These are phyloP conservation scores for Cottus gobio DNA, from an alignment of 2,113 vertebrate genomes.

Conservation along the genomic window DNA sequence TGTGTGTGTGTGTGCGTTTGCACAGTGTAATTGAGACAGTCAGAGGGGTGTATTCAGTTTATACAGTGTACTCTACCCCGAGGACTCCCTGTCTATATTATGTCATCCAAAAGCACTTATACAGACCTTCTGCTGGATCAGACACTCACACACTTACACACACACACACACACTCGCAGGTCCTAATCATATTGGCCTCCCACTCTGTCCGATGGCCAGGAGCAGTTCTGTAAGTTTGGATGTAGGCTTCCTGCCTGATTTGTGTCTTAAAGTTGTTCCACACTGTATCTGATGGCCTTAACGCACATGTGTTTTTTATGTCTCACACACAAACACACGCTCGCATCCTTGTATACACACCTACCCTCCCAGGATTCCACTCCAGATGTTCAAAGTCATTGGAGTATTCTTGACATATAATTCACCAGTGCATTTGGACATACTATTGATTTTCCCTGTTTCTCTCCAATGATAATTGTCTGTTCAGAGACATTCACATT, in stretches of 20 bases:
- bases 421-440: conserved; percentile 2
- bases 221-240: conserved; percentile 59
- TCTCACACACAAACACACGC: conserved; percentile 24
- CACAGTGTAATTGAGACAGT: conserved; percentile 68
- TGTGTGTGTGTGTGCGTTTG: conserved; percentile 17
- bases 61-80: conserved; percentile 66
- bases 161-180: conserved; percentile 29
- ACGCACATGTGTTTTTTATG: conserved; percentile 54
- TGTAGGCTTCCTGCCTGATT: conserved; percentile 54
- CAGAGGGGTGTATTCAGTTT: conserved; percentile 72
- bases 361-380: conserved; percentile 15
- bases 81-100: conserved; percentile 74
- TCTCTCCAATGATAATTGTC: not conserved
- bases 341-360: conserved; percentile 29
- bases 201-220: conserved; percentile 58
- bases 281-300: conserved; percentile 54
- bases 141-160: conserved; percentile 26
- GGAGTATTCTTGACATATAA: conserved; percentile 3
- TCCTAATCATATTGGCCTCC: conserved; percentile 51
- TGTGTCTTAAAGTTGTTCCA: conserved; percentile 55
- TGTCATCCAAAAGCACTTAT: conserved; percentile 75
- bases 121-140: conserved; percentile 60
- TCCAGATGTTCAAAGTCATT: conserved; percentile 32
- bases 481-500: not conserved
- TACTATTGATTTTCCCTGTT: not conserved